Evolutionary conservation across 1,140 invertebrate species (phyloP).

Genomic region (Drosophila truncata): DNA sequence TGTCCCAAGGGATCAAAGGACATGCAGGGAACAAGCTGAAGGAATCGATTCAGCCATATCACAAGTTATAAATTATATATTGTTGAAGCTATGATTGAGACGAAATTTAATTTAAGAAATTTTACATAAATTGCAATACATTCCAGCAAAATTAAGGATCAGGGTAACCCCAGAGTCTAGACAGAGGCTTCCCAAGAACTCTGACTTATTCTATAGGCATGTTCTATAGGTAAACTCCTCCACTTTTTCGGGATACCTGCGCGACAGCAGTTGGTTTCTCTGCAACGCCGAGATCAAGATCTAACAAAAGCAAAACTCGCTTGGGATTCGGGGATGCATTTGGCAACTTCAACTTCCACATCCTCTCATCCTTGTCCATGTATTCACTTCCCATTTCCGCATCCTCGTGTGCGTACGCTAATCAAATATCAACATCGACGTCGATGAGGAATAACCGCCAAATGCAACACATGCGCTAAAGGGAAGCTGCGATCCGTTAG

Average conservation of each 20-base stretch:
- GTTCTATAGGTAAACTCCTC: constrained; percentile 2
- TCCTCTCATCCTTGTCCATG: constrained; percentile 23
- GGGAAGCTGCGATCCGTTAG: constrained; percentile 64
- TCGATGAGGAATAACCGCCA: constrained; percentile 59
- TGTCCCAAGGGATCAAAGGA: constrained; percentile 7
- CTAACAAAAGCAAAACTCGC: constrained; percentile 57
- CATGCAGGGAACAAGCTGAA: constrained; percentile 19
- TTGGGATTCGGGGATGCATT: constrained; percentile 43
- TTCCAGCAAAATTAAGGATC: neutral
- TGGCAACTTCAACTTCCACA: constrained; percentile 44
- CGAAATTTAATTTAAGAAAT: no score
- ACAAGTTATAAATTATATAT: neutral
- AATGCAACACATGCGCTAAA: constrained; percentile 66
- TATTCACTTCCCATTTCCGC: constrained; percentile 33
- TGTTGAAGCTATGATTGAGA: neutral
- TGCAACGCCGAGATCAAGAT: constrained; percentile 54
- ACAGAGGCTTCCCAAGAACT: neutral
- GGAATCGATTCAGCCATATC: neutral
- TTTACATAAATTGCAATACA: neutral
- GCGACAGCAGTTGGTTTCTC: constrained; percentile 47
- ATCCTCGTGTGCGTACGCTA: constrained; percentile 57
- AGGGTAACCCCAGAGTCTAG: neutral
- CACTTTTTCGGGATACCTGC: constrained; percentile 53
- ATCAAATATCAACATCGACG: constrained; percentile 69
- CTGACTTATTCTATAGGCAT: constrained; percentile 9